Base-by-base conservation (phyloP, 1,140 invertebrate species). In the Himalopsyche phryganea region DNA sequence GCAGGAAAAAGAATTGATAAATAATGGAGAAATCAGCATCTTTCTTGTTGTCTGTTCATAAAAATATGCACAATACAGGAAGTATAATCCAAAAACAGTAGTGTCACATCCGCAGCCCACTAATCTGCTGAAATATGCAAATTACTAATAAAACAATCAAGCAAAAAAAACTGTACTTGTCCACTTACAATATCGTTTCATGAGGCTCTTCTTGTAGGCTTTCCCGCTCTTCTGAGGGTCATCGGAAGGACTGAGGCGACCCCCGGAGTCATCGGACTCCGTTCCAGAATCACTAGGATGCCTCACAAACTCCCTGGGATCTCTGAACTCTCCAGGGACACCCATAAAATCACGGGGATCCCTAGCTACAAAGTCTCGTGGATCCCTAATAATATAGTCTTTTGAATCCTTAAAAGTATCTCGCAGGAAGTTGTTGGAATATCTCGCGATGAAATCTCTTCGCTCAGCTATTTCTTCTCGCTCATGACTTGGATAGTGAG, bases 101-200 rank as follows among this genome's bases (percentile, higher is more conserved):
- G 23, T 28, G 9, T 5, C 23, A 28, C 23, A 28, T 28, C 23
- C 23, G 23, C 23, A 28, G 23, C 23, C 9, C 23, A 9, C 23
- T 5, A 28, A 28, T 28, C 23, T 28, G 23, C 23, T 28, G 9
- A 28, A 28, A 28, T 28, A 28, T 28, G 23, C 23, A 28, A 28
- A 28, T 28, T 28, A 28, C 9, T 28, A 28, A 28, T 28, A 9
- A 28, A 28, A 9, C 23, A 28, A 28, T 28, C 9, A 28, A 28
- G 9, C 23, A 28, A 28, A 28, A 28, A 28, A 28, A 28, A 28
- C 23, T 28, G 53, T 56, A 56, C 40, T 56, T 51, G 33, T 10
- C 13, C 40, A 90, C 90, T 92, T 87, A 92, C 90, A 85, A 79
- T 91, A 92, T 83, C 90, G 81, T 78, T 88, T 89, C 81, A 92